phyloP scores from a whole-genome alignment of 2,797 vertebrate species.

The Sorex maritimensis region DNA sequence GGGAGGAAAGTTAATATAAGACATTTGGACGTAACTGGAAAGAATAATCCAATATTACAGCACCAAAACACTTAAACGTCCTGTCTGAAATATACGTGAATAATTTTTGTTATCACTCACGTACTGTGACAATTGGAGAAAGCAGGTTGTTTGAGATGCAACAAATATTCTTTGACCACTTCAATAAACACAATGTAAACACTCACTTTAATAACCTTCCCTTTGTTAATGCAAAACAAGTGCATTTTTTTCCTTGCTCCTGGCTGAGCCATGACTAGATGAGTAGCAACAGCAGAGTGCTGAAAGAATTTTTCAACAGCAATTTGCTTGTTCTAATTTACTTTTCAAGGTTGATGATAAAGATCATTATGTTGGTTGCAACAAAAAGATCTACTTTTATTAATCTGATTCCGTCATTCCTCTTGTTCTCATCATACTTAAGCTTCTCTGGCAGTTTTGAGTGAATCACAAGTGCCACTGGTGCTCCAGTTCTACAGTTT shows the following conservation, averaged over 20 bases:
- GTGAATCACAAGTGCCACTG: constrained; percentile 88
- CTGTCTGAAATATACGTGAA: background rate
- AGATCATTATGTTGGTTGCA: constrained; percentile 87
- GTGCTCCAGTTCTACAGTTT: constrained; percentile 84
- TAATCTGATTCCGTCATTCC: constrained; percentile 89
- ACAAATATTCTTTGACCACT: constrained; percentile 87
- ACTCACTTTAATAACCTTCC: constrained; percentile 89
- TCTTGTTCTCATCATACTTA: constrained; percentile 89
- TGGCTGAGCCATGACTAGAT: constrained; percentile 87
- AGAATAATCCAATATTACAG: constrained; percentile 20
- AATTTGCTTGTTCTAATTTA: constrained; percentile 92
- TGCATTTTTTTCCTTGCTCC: constrained; percentile 86
- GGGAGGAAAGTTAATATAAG: constrained; percentile 63
- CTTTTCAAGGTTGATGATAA: constrained; percentile 91
- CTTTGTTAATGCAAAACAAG: constrained; percentile 89
- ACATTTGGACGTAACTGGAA: constrained; percentile 59
- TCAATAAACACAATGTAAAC: constrained; percentile 90
- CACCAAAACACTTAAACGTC: constrained; percentile 25
- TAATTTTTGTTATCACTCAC: constrained; percentile 75
- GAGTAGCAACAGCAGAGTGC: constrained; percentile 90
- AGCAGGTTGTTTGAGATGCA: constrained; percentile 83
- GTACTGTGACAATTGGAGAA: constrained; percentile 49
- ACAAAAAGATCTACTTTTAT: constrained; percentile 91
- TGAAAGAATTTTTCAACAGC: constrained; percentile 93
- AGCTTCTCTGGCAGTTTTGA: constrained; percentile 88